phyloP scores from a whole-genome alignment of 1,140 invertebrate genomes.

The Platorchestia sp. region DNA sequence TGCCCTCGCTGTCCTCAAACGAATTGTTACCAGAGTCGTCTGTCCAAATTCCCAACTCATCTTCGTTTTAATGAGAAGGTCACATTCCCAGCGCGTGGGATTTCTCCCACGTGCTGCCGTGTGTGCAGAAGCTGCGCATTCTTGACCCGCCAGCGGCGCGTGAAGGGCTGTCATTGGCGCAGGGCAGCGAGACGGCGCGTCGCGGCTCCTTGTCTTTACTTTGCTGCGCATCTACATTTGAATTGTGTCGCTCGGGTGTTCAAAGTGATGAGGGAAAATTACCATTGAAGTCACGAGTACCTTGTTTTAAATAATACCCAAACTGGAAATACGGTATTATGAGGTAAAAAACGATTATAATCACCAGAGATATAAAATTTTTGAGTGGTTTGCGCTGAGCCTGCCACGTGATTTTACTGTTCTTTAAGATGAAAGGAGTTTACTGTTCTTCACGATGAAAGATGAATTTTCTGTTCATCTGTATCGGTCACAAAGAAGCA shows the following conservation, averaged over 20 bases:
- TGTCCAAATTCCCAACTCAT: not conserved
- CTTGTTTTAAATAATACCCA: not conserved
- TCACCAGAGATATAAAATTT: not conserved
- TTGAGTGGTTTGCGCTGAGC: not conserved
- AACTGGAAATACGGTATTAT: not conserved
- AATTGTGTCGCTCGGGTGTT: not conserved
- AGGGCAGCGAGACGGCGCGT: not conserved
- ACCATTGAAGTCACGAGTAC: not conserved
- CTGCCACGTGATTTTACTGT: not conserved
- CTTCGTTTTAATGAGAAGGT: slow-evolving; percentile 29
- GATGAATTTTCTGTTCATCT: not conserved
- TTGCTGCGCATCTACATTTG: not conserved
- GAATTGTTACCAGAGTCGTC: slow-evolving; percentile 5
- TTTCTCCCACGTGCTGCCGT: slow-evolving; percentile 45
- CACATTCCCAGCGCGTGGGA: slow-evolving; percentile 19
- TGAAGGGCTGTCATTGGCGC: not conserved
- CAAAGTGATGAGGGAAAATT: not conserved
- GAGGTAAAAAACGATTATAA: not conserved
- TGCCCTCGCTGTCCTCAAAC: not conserved
- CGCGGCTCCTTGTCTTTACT: not conserved
- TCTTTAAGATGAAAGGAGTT: not conserved
- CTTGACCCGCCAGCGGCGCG: not conserved
- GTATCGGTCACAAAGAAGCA: not conserved
- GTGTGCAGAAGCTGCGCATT: not conserved
- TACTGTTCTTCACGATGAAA: no score